Evolutionary conservation across 2,888 invertebrate species (phyloP).

Genomic region (Plusia festucae): DNA sequence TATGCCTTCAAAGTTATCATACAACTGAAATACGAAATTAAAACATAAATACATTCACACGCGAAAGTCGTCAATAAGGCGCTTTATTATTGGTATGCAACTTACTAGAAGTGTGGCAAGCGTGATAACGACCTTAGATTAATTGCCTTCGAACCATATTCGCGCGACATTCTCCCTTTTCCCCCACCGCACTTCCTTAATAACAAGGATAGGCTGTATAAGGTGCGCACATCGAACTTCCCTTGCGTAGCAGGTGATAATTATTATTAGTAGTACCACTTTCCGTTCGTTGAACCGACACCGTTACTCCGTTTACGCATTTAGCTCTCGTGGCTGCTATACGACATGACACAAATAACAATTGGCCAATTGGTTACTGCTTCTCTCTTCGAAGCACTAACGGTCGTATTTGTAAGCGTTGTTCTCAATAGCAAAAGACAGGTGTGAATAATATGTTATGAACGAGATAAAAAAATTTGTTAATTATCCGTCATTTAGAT

Average conservation of each 20-base stretch:
- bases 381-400: slow-evolving; percentile 45
- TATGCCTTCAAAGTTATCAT: too few species aligned
- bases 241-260: slow-evolving; percentile 80
- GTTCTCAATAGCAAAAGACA: slow-evolving; percentile 48
- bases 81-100: slow-evolving; percentile 9
- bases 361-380: slow-evolving; percentile 76
- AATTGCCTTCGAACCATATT: slow-evolving; percentile 46
- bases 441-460: slow-evolving; percentile 41
- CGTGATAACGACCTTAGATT: slow-evolving; percentile 38
- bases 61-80: too few species aligned
- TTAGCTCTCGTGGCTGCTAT: slow-evolving; percentile 79
- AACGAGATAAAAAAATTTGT: slow-evolving; percentile 26
- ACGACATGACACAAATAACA: slow-evolving; percentile 87
- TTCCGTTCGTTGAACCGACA: slow-evolving; percentile 86
- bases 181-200: slow-evolving; percentile 53
- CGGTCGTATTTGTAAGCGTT: slow-evolving; percentile 30
- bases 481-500: slow-evolving; percentile 49
- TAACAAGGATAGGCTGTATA: slow-evolving; percentile 70
- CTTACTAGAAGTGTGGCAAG: slow-evolving; percentile 27
- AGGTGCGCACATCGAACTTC: slow-evolving; percentile 72
- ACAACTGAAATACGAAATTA: slow-evolving; percentile 18
- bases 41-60: slow-evolving; percentile 5
- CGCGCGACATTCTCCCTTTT: slow-evolving; percentile 35
- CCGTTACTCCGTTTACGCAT: slow-evolving; percentile 86
- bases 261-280: slow-evolving; percentile 84